Evolutionary conservation across 2,113 vertebrate species (phyloP).

Genomic region (Oplegnathus fasciatus): DNA sequence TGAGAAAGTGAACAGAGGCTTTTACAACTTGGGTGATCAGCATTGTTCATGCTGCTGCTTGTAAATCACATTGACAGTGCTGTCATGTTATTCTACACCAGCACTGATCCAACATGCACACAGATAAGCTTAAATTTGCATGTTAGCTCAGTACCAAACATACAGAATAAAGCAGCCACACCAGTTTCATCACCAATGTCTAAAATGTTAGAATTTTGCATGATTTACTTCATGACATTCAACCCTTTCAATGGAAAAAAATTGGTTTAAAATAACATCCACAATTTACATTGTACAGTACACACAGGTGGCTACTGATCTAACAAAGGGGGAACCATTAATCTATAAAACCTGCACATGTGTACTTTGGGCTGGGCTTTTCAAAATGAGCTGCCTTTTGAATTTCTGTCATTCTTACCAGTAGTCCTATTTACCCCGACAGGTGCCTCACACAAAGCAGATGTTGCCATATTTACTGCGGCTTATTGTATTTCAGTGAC

Average conservation of each 20-base stretch:
- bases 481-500: constrained; percentile 19
- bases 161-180: neutral
- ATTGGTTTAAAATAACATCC: neutral
- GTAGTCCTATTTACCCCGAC: neutral
- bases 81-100: neutral
- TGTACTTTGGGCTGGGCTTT: constrained; percentile 42
- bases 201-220: neutral
- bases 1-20: constrained; percentile 6
- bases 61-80: neutral
- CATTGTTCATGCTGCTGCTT: neutral
- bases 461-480: constrained; percentile 6
- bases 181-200: neutral
- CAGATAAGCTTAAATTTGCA: neutral
- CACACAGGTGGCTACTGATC: constrained; percentile 2
- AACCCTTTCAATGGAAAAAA: neutral
- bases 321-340: neutral
- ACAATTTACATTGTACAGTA: neutral
- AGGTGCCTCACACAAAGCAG: constrained; percentile 13
- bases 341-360: neutral
- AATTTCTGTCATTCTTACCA: constrained; percentile 16
- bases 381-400: constrained; percentile 28
- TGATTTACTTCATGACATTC: neutral
- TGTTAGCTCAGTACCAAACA: neutral
- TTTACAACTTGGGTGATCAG: neutral
- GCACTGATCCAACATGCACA: neutral